Percentiles rank a stretch among this genome's conserved stretches.
These are phyloP conservation scores for Trachymyrmex septentrionalis DNA, from an alignment of 1,140 invertebrate genomes.

Conservation along the genomic window DNA sequence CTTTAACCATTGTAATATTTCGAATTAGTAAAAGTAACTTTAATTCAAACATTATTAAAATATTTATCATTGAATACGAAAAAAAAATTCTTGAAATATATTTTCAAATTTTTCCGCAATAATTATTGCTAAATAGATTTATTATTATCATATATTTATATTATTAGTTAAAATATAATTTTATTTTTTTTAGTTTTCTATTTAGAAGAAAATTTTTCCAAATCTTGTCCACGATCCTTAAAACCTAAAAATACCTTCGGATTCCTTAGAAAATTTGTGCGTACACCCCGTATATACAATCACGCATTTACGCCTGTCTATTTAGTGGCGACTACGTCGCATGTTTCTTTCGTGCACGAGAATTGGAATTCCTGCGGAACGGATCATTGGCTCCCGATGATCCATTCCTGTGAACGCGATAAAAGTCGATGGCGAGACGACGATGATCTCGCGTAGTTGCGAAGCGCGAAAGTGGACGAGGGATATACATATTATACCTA, in stretches of 20 bases:
- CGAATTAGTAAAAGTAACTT: not conserved
- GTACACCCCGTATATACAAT: slow-evolving; percentile 44
- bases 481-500: not conserved
- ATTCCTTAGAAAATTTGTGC: slow-evolving; percentile 21
- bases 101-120: not conserved
- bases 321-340: slow-evolving; percentile 30
- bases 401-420: slow-evolving; percentile 5
- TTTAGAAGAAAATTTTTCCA: not conserved
- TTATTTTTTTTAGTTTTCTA: not conserved
- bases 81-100: not conserved
- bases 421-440: slow-evolving; percentile 25
- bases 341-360: slow-evolving; percentile 36
- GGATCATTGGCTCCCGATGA: slow-evolving; percentile 53
- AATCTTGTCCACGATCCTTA: not conserved
- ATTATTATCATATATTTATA: not conserved
- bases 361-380: slow-evolving; percentile 64
- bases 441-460: not conserved
- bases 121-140: not conserved
- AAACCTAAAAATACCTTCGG: not conserved
- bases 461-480: slow-evolving; percentile 21
- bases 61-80: not conserved
- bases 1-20: not conserved
- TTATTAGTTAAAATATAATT: not conserved
- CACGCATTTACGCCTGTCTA: slow-evolving; percentile 4
- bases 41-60: not conserved